phyloP scores from a whole-genome alignment of 2,888 invertebrate species.

The Crioceris asparagi region DNA sequence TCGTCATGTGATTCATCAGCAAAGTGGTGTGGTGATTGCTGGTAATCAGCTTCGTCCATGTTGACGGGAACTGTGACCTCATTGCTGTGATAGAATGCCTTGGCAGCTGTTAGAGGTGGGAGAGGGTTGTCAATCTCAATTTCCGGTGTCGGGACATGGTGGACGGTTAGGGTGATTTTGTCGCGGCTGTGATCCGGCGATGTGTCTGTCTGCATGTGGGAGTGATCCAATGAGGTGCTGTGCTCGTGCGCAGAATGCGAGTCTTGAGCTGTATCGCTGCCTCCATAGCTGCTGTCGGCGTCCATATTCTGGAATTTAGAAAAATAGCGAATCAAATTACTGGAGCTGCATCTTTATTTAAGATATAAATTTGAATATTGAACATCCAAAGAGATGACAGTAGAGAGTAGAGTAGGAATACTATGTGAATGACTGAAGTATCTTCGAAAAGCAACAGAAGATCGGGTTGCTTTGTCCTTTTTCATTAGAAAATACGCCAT shows the following conservation, averaged over 20 bases:
- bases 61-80: slow-evolving; percentile 1
- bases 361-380: too few species aligned
- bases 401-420: too few species aligned
- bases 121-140: not conserved
- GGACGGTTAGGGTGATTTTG: slow-evolving; percentile 25
- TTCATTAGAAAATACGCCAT: too few species aligned
- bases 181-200: slow-evolving; percentile 12
- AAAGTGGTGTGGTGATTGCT: too few species aligned
- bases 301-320: slow-evolving; percentile 31
- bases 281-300: slow-evolving; percentile 38
- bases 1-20: too few species aligned
- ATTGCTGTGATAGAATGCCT: not conserved
- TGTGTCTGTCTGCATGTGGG: slow-evolving; percentile 7
- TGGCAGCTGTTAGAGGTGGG: not conserved
- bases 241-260: slow-evolving; percentile 25
- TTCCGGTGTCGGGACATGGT: slow-evolving; percentile 12
- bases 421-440: too few species aligned
- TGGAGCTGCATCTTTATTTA: too few species aligned
- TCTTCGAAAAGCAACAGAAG: too few species aligned
- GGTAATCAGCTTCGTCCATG: not conserved
- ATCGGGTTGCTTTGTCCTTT: too few species aligned
- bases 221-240: slow-evolving; percentile 18
- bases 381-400: too few species aligned
- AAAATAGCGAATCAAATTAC: too few species aligned
- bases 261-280: slow-evolving; percentile 38